A percentile compares a stretch with the other conserved stretches of the same genome.
Conservation (phyloP, 2,797 vertebrate genomes). For the Catostomus latipinnis region DNA sequence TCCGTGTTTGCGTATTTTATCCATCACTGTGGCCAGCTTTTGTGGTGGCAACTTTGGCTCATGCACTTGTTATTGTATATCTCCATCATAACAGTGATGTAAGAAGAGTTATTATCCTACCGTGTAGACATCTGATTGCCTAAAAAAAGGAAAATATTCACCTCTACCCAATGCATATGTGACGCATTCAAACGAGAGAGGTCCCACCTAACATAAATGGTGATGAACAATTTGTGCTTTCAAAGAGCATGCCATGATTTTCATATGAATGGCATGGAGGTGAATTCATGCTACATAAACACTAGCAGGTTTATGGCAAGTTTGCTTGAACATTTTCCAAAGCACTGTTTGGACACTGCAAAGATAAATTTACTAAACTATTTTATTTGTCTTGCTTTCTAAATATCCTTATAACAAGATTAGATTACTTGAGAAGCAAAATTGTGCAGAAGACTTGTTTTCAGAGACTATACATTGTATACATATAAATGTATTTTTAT, state of each 20-base stretch:
- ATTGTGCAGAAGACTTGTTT: too few relatives aligned
- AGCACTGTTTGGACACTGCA: background rate
- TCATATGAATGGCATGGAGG: constrained; percentile 61
- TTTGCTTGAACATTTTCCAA: constrained; percentile 6
- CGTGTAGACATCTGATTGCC: constrained; percentile 18
- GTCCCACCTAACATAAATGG: background rate
- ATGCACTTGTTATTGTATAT: constrained; percentile 68
- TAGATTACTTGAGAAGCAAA: too few relatives aligned
- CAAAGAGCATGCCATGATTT: constrained; percentile 74
- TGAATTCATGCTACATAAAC: constrained; percentile 41
- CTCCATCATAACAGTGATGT: constrained; percentile 53
- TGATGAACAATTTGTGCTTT: constrained; percentile 70
- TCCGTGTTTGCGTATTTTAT: constrained; percentile 67
- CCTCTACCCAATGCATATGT: background rate
- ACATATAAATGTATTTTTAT: too few relatives aligned
- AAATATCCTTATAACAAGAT: too few relatives aligned
- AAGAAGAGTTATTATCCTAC: constrained; percentile 26
- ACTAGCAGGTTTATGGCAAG: constrained; percentile 23
- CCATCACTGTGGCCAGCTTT: constrained; percentile 68
- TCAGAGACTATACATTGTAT: too few relatives aligned
- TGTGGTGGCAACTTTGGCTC: constrained; percentile 72
- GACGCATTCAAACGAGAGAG: constrained; percentile 1
- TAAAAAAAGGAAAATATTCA: constrained; percentile 30
- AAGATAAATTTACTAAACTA: too few relatives aligned
- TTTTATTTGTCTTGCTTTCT: too few relatives aligned